Base-by-base conservation (phyloP, 2,797 vertebrate genomes). In the Rostrhamus sociabilis region DNA sequence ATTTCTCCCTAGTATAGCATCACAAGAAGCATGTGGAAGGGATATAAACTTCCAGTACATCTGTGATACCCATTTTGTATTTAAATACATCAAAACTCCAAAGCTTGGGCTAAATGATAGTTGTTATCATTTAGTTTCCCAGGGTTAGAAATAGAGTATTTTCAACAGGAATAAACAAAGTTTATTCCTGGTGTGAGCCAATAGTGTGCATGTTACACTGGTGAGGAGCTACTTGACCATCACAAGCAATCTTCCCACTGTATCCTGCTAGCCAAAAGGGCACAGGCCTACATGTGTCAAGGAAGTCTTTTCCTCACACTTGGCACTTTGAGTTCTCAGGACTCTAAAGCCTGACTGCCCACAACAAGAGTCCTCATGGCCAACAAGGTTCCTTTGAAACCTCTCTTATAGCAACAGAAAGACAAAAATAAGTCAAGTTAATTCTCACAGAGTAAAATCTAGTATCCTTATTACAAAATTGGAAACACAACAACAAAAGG, bases 181-280 rank as follows among this genome's bases (percentile, higher is more conserved):
- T 38, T 74, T 77, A 9, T 26, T n/a, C 15, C 34, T 50, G 32
- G 8, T 55, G 17, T 42, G 36, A 78, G 31, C 11, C 38, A 62
- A 3, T 1, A 23, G 11, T 1, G 8, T 32, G 10, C 20, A 22
- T 4, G 3, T 26, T 3, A 47, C 22, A 8, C 10, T 60, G 31
- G 4, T 40, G 31, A 71, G 25, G 2, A 5, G 11, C 32, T 78
- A 29, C 31, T 38, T 78, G 26, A 53, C 18, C 32, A 26, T 32
- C 25, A 38, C 21, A 69, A 53, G 3, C 8, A 32, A 25, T 27
- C 67, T 79, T 79, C 26, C 23, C 58, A 38, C 36, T 27, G 14
- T n/a, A 7, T 15, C 47, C n/a, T 55, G 36, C 11, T 36, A 79
- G 25, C 9, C 43, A 47, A 63, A 38, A 82, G 19, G 36, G 23